Conservation (phyloP, 2,888 invertebrate species). For the Sminthurides aquaticus region DNA sequence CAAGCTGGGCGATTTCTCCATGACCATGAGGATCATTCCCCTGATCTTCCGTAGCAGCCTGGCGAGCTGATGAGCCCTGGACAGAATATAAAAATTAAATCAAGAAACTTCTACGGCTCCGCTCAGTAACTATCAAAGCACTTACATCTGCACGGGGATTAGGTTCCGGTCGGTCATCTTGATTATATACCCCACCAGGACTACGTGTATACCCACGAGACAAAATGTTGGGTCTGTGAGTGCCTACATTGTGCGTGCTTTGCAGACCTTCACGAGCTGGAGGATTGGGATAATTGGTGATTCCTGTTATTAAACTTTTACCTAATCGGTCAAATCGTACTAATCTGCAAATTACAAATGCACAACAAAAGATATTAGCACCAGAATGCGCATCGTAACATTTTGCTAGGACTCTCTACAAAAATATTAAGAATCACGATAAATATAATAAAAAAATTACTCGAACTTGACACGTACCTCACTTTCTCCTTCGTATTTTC, state of each 20-base stretch:
- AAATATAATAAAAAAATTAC: neutral
- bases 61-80: slow-evolving; percentile 10
- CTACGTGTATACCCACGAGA: slow-evolving; percentile 16
- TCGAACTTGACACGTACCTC: slow-evolving; percentile 51
- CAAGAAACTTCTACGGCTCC: neutral
- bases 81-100: neutral
- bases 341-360: slow-evolving; percentile 61
- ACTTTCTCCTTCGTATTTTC: slow-evolving; percentile 71
- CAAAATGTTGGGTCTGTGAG: slow-evolving; percentile 30
- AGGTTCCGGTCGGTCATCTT: too few species aligned
- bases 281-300: slow-evolving; percentile 56
- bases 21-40: slow-evolving; percentile 22
- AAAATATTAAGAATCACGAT: neutral
- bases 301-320: slow-evolving; percentile 73
- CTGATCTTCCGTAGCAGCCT: slow-evolving; percentile 23
- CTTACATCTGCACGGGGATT: too few species aligned
- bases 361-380: neutral
- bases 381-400: neutral
- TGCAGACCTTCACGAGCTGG: slow-evolving; percentile 19
- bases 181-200: too few species aligned
- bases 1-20: slow-evolving; percentile 23
- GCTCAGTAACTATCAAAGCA: neutral
- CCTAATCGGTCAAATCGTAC: slow-evolving; percentile 76
- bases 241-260: slow-evolving; percentile 6
- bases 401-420: neutral